phyloP scores from a whole-genome alignment of 2,113 vertebrate species.

The Tamias sibiricus region DNA sequence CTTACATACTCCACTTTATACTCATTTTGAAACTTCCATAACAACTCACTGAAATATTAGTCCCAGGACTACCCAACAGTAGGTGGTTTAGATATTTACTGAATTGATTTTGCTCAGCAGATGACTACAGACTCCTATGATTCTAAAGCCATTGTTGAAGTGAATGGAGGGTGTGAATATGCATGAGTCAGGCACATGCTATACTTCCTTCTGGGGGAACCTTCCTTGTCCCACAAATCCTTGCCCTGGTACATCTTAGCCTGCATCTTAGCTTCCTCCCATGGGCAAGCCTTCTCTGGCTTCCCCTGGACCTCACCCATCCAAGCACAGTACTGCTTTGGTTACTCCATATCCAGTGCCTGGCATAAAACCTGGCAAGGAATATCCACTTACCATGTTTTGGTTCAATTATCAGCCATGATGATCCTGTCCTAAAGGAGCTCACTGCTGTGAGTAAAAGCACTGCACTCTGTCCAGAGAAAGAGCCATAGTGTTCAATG shows the following conservation, averaged over 20 bases:
- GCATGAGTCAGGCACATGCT: rapidly evolving
- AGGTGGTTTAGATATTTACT: background rate
- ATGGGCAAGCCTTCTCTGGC: background rate
- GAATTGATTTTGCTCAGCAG: background rate
- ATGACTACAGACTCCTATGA: background rate
- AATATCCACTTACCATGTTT: background rate
- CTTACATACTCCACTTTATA: background rate
- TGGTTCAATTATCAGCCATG: background rate
- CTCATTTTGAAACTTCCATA: background rate
- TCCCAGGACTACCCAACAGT: background rate
- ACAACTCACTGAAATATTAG: background rate
- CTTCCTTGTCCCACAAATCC: background rate
- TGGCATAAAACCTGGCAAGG: rapidly evolving
- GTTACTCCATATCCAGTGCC: background rate
- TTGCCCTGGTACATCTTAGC: rapidly evolving
- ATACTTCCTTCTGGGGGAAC: rapidly evolving
- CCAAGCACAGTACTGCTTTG: rapidly evolving
- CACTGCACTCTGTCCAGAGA: background rate
- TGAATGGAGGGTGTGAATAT: background rate
- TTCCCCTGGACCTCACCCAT: background rate
- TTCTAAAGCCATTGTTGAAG: background rate
- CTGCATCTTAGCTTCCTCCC: background rate
- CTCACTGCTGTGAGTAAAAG: background rate
- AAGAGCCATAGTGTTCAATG: background rate
- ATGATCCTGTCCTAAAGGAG: background rate